Base-by-base conservation (phyloP, 2,113 vertebrate genomes). In the Tychaedon coryphoeus region DNA sequence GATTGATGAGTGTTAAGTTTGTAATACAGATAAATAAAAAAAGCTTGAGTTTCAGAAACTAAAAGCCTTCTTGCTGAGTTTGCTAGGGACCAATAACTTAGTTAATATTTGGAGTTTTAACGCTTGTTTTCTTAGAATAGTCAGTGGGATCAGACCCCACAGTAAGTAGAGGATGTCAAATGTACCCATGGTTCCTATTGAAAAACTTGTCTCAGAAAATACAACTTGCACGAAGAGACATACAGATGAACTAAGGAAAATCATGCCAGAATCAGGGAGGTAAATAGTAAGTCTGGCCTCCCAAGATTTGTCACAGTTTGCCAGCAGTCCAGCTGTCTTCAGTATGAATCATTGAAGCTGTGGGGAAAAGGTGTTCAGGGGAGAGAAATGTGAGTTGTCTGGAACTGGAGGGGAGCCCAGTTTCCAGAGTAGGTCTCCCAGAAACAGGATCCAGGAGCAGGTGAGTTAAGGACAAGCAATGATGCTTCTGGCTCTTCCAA, bases 11-110 rank as follows among this genome's bases (percentile, higher is more conserved):
- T 8, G 11, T n/a, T 25, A 8, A 48, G 45, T 76, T 58, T 70
- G 13, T 33, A 53, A 60, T 42, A 20, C 2, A 74, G 38, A 16
- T 70, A 58, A 50, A 50, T 66, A 54, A 83, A 77, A 38, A 8
- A 10, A 7, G 24, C 19, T 6, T 66, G 60, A 56, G 20, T 77
- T 86, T 71, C 31, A 84, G 51, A 58, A 80, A 43, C 12, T 17
- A 19, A 38, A 58, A 62, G 8, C 5, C 12, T 71, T 80, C 24
- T 12, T 0, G 0, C 14, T 47, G 33, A 77, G 28, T 77, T 40
- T 73, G 11, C 17, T 16, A 40, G 85, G 34, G 33, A 48, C 73
- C 15, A 36, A 22, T 53, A n/a, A 6, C 19, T 71, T 74, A 60
- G 19, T 48, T 70, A 48, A 5, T 84, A 14, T 11, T 28, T 67